Evolutionary conservation across 2,888 invertebrate species (phyloP).

Genomic region (Drosophila mimica): DNA sequence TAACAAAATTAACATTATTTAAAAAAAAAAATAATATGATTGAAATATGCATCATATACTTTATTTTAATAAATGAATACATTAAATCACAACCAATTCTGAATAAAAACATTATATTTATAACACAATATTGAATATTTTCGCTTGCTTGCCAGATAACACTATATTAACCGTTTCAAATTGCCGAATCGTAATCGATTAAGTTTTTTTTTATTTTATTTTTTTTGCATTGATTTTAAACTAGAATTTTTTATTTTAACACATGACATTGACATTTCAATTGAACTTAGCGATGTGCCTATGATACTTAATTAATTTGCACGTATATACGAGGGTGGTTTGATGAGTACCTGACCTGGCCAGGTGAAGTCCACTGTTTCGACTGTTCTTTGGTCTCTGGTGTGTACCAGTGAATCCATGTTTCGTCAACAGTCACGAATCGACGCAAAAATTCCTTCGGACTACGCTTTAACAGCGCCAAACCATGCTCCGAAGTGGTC

Average conservation of each 20-base stretch:
- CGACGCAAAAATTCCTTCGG: too few species aligned
- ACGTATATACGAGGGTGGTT: too few species aligned
- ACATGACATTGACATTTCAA: conserved; percentile 67
- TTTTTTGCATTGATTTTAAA: conserved; percentile 10
- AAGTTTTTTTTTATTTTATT: neutral
- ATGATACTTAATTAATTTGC: conserved; percentile 38
- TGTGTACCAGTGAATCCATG: too few species aligned
- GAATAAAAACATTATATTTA: neutral
- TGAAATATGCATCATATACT: neutral
- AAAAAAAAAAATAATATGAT: neutral
- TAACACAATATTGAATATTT: too few species aligned
- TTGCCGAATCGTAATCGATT: conserved; percentile 6
- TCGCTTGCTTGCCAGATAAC: neutral
- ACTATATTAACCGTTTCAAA: conserved; percentile 1
- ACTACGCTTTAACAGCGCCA: too few species aligned
- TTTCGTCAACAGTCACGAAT: too few species aligned
- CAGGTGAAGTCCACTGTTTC: too few species aligned
- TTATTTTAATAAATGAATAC: neutral
- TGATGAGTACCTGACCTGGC: too few species aligned
- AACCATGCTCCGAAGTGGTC: too few species aligned
- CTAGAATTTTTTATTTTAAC: conserved; percentile 8
- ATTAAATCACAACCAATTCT: neutral
- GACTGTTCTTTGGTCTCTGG: too few species aligned
- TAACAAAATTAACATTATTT: neutral
- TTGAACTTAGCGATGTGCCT: conserved; percentile 53